Percentiles rank a stretch among this genome's conserved stretches.
Evolutionary conservation across 1,140 invertebrate genomes (phyloP).

Genomic region (Drosophila pandora): DNA sequence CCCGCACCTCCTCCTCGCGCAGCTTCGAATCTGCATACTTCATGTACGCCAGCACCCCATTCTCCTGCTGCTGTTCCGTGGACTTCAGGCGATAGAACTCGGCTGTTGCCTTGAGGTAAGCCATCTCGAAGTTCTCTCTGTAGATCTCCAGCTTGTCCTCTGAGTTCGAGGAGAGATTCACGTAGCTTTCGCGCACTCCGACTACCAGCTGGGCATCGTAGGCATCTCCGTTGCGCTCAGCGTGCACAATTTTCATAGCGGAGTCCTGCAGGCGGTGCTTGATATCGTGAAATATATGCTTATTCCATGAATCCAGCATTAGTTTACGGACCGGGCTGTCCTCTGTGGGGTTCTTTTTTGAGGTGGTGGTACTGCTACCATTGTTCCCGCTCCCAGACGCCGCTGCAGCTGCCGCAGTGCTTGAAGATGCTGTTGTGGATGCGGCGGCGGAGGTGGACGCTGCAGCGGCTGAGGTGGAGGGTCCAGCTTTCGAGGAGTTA

Average conservation of each 20-base stretch:
- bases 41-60: constrained; percentile 99
- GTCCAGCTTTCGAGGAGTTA: constrained; percentile 51
- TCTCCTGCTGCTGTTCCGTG: constrained; percentile 92
- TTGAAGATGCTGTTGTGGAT: constrained; percentile 75
- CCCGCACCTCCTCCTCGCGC: constrained; percentile 96
- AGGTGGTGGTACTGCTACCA: constrained; percentile 48
- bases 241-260: constrained; percentile 98
- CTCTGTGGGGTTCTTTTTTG: constrained; percentile 90
- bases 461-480: constrained; percentile 76
- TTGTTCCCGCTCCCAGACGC: constrained; percentile 47
- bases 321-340: constrained; percentile 96
- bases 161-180: constrained; percentile 97
- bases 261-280: constrained; percentile 97
- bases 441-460: constrained; percentile 71
- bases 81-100: constrained; percentile 97
- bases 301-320: constrained; percentile 99
- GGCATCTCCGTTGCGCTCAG: constrained; percentile 98
- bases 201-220: constrained; percentile 99
- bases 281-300: constrained; percentile 98
- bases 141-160: constrained; percentile 98
- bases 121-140: constrained; percentile 97
- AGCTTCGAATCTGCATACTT: constrained; percentile 97
- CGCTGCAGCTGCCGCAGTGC: constrained; percentile 73
- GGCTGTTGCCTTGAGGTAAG: constrained; percentile 97
- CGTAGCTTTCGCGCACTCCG: constrained; percentile 97